Evolutionary conservation across 92 coral and sea anemone species (phyloP), one percentile per base, ranked within the genome.

Genomic region (Bergia sp.): DNA sequence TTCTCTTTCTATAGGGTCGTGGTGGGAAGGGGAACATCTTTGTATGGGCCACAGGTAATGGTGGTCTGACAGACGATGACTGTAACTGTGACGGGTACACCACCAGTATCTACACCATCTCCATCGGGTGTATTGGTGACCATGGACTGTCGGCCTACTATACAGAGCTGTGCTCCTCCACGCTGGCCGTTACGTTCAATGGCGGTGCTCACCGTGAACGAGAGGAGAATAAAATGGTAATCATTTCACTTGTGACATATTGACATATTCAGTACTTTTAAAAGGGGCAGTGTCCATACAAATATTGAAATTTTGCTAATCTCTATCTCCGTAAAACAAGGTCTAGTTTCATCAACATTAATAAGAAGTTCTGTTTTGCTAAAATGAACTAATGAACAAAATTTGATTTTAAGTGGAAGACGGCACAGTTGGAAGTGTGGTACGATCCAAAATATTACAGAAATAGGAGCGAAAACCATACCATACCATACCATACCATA

Each of bases 11-110:
- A 20, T 64, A 96, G 98, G 98, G 98, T 90, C 98, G 98, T 43
- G 95, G 94, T 6, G 98, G 98, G 0, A 96, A 94, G 66, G 98
- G 98, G 13, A 96, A 91, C 89, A 91, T 96, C 93, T 96, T 89
- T 58, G 98, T 96, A 76, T 96, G 98, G 98, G 98, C 98, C 66
- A 96, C 98, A 21, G 98, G 98, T 7, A 96, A 96, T 75, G 98
- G 98, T 15, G 98, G 98, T 10, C 95, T 96, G 73, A 96, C 98
- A 78, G 98, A 96, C 79, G 98, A 95, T 85, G 98, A 95, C 78
- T 95, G 98, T 61, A 95, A 95, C 91, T 95, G 98, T 82, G 98
- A 95, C 82, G 98, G 98, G 2, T 95, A 95, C 90, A 95, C 98
- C 13, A 95, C 98, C 38, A 95, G 98, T 89, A 94, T 95, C 72